Evolutionary conservation across 2,113 vertebrate genomes (phyloP), one percentile per base, ranked within the genome.

Genomic region (Panthera uncia): DNA sequence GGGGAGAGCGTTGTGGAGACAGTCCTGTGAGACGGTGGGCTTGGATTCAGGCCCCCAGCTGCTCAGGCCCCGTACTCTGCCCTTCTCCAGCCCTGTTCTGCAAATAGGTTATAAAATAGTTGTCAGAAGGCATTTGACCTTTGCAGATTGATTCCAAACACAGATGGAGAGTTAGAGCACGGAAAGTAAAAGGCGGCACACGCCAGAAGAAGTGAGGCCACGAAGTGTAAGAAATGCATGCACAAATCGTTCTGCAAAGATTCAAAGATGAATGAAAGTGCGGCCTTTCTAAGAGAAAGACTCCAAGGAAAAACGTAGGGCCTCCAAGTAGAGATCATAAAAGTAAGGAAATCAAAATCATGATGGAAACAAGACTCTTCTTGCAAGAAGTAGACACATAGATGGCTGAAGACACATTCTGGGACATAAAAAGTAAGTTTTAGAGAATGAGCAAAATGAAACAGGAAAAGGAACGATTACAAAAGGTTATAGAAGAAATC

Each of bases 11-110:
- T 10, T 33, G 63, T 4, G 2, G n/a, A 63, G 21, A 78, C 13
- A 38, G 16, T 14, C 18, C 81, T 27, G 21, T 14, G 16, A 65
- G 48, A 33, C 15, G 12, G 25, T 1, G 33, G 38, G 4, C 63
- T 85, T 6, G 8, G 5, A 4, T 50, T 50, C 71, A 85, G 5
- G 13, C 27, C 14, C 10, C 45, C 29, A 27, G 25, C 45, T 33
- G 0, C 21, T 2, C 8, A 25, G 14, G 5, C 16, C 50, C 38
- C 16, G 27, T 9, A 3, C 10, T 23, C 19, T 4, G n/a, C 38
- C 25, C 27, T 8, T 81, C 25, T 12, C 18, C 6, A 31, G 29
- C 4, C 16, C 9, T 23, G 15, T 27, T 11, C 55, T 74, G 19
- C 14, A 48, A 68, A 27, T 1, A 23, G 4, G 25, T 19, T 31